Conservation (phyloP, 2,797 vertebrate genomes). For the Microcaecilia unicolor region DNA sequence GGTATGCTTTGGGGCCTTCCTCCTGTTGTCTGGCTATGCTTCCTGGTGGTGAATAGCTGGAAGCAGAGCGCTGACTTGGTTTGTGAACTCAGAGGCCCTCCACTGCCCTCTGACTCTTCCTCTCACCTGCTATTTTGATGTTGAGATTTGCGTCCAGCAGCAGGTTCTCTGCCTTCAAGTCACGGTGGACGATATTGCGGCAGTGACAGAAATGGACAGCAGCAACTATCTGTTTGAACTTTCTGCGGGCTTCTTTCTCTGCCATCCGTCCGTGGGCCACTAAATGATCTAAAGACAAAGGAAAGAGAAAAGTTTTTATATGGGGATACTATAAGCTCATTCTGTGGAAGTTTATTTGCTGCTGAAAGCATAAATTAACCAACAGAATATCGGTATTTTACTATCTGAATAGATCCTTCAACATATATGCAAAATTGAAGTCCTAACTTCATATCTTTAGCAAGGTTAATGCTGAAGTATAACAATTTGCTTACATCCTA, state of each 20-base stretch:
- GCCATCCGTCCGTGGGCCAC: slow-evolving; percentile 97
- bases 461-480: no score
- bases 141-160: slow-evolving; percentile 96
- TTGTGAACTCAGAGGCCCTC: slow-evolving; percentile 18
- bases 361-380: no score
- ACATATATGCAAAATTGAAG: no score
- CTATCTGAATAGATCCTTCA: no score
- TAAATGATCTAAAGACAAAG: slow-evolving; percentile 70
- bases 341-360: no score
- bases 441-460: no score
- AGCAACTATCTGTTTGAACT: slow-evolving; percentile 95
- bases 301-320: no score
- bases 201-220: slow-evolving; percentile 96
- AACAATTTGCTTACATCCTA: no score
- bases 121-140: slow-evolving; percentile 93
- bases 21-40: slow-evolving; percentile 5
- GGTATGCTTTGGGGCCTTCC: not conserved
- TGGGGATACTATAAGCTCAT: no score
- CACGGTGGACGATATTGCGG: slow-evolving; percentile 90
- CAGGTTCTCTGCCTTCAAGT: slow-evolving; percentile 95
- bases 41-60: slow-evolving; percentile 23
- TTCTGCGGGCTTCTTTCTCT: slow-evolving; percentile 89
- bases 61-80: slow-evolving; percentile 16
- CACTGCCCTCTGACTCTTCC: not conserved
- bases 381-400: no score